Evolutionary conservation across 2,113 vertebrate species (phyloP).

Genomic region (Stigmatopora nigra): DNA sequence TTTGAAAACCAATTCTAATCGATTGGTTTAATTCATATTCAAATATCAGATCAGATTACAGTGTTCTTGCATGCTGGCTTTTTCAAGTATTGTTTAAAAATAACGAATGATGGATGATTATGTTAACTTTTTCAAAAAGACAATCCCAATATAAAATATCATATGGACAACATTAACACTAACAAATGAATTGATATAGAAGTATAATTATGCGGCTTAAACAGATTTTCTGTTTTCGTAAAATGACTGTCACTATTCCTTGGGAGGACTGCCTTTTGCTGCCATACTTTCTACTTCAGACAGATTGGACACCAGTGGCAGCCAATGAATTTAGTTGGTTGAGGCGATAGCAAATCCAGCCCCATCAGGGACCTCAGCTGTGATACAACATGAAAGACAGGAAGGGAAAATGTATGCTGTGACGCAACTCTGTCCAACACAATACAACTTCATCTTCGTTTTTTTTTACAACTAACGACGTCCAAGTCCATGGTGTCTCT

Average conservation of each 20-base stretch:
- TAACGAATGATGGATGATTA: not conserved
- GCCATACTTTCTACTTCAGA: no score
- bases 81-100: no score
- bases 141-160: not conserved
- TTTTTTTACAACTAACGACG: conserved; percentile 39
- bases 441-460: conserved; percentile 32
- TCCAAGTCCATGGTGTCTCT: conserved; percentile 16
- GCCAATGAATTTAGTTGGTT: not conserved
- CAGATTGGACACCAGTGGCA: no score
- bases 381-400: conserved; percentile 27
- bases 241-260: not conserved
- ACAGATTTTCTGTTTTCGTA: not conserved
- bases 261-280: no score
- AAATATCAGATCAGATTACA: no score
- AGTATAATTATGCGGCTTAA: no score
- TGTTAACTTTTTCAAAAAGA: not conserved
- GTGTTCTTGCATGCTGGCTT: no score
- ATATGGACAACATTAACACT: not conserved
- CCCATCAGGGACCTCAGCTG: conserved; percentile 5
- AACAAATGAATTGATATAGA: not conserved
- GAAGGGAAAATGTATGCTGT: conserved; percentile 47
- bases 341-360: not conserved
- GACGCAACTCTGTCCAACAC: conserved; percentile 38
- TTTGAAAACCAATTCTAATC: not conserved
- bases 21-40: no score